A percentile compares a stretch with the other conserved stretches of the same genome.
Conservation (phyloP, 2,888 invertebrate genomes). For the Eilema caniola region DNA sequence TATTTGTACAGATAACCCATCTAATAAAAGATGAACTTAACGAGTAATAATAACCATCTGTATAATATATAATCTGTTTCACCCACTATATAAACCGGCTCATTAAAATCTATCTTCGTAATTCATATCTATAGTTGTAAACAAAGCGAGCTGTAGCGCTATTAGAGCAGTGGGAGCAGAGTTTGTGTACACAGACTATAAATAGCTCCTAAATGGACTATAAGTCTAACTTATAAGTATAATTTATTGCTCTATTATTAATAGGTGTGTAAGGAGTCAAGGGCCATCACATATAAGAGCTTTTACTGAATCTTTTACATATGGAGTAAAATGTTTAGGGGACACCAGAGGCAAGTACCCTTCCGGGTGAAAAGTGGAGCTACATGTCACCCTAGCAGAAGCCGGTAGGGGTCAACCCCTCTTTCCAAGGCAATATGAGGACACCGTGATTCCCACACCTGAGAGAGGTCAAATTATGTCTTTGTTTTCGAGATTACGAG, state of each 20-base stretch:
- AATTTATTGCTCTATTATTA: not conserved
- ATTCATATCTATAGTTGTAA: conserved; percentile 9
- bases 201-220: conserved; percentile 3
- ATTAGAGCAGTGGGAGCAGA: not conserved
- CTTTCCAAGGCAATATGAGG: too few species aligned
- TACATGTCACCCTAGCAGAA: too few species aligned
- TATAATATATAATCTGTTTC: not conserved
- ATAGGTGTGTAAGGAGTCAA: not conserved
- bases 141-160: not conserved
- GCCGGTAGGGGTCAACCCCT: too few species aligned
- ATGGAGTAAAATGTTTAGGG: not conserved
- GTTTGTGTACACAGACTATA: not conserved
- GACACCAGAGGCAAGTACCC: too few species aligned
- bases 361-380: too few species aligned
- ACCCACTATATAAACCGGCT: not conserved
- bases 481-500: too few species aligned
- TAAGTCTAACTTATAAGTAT: not conserved
- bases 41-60: conserved; percentile 3
- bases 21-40: not conserved
- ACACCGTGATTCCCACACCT: too few species aligned
- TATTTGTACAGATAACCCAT: not conserved
- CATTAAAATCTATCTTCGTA: conserved; percentile 10
- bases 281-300: not conserved
- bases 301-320: not conserved
- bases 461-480: too few species aligned